Base-by-base conservation (phyloP, 2,113 vertebrate species). In the Puntigrus tetrazona region DNA sequence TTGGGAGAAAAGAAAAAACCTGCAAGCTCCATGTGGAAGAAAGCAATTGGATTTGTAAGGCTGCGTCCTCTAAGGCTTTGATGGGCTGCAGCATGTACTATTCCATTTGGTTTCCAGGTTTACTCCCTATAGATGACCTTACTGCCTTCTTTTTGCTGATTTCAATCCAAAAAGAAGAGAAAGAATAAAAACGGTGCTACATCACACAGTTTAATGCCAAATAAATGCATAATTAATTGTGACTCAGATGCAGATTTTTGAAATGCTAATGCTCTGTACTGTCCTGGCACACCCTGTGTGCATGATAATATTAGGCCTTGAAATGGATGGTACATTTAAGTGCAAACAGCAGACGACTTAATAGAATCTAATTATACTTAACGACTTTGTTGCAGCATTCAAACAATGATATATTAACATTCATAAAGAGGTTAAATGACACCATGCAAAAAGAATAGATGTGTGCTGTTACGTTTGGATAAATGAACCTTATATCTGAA, bases 221-320 rank as follows among this genome's bases (percentile, higher is more conserved):
- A 29, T 78, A 86, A 83, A 83, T 84, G 76, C 59, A 65, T 80
- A 75, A 75, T 70, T 38, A 86, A 82, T 87, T 57, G 41, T 47
- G 52, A 59, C 63, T 80, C 43, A 74, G 59, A 55, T 75, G 45
- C 76, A 70, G 52, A 83, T 85, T 47, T 85, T 83, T 79, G 27
- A 88, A 83, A 80, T 76, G 25, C 43, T 85, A 85, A 82, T 82
- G 65, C 10, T 38, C 18, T 57, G 36, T 38, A 67, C 67, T 55
- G 34, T 55, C 27, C 67, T 75, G 69, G 69, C 69, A n/a, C n/a
- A 72, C 20, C 18, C 34, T 77, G 20, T 50, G 52, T 55, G 16
- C 47, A 55, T 20, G 74, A 22, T 29, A 55, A 76, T 11, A 52
- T 76, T 50, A 78, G 52, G 75, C 20, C 47, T 38, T 38, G 8